phyloP scores from a whole-genome alignment of 2,113 vertebrate species.

The Dunckerocampus dactyliophorus region DNA sequence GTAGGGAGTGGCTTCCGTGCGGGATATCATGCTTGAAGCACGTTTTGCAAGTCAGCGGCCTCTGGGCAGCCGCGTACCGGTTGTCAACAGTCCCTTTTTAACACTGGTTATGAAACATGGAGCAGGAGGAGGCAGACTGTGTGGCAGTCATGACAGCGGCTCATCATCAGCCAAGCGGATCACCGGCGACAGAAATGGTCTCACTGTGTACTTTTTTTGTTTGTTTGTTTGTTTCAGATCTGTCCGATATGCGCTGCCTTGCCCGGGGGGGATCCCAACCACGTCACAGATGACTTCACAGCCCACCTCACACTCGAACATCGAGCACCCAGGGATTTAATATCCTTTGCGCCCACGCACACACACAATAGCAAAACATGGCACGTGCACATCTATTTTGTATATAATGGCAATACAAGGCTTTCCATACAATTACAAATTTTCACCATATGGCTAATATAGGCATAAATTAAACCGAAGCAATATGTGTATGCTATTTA shows the following conservation, averaged over 20 bases:
- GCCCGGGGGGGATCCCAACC: slow-evolving; percentile 98
- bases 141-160: background rate
- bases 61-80: too few relatives aligned
- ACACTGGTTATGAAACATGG: too few relatives aligned
- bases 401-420: too few relatives aligned
- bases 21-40: too few relatives aligned
- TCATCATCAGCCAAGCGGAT: background rate
- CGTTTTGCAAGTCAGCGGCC: too few relatives aligned
- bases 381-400: too few relatives aligned
- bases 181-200: background rate
- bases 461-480: background rate
- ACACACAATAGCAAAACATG: too few relatives aligned
- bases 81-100: too few relatives aligned
- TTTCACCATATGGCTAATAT: background rate
- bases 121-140: too few relatives aligned
- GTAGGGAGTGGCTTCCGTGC: too few relatives aligned
- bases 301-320: slow-evolving; percentile 99
- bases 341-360: slow-evolving; percentile 81
- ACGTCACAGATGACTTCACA: slow-evolving; percentile 98
- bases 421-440: background rate
- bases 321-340: slow-evolving; percentile 99
- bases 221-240: slow-evolving; percentile 86
- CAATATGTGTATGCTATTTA: too few relatives aligned
- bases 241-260: slow-evolving; percentile 98
- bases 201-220: slow-evolving; percentile 18